A percentile compares a stretch with the other conserved stretches of the same genome.
These are phyloP conservation scores for Drosophila sproati DNA, from an alignment of 1,140 invertebrate genomes.

Conservation along the genomic window DNA sequence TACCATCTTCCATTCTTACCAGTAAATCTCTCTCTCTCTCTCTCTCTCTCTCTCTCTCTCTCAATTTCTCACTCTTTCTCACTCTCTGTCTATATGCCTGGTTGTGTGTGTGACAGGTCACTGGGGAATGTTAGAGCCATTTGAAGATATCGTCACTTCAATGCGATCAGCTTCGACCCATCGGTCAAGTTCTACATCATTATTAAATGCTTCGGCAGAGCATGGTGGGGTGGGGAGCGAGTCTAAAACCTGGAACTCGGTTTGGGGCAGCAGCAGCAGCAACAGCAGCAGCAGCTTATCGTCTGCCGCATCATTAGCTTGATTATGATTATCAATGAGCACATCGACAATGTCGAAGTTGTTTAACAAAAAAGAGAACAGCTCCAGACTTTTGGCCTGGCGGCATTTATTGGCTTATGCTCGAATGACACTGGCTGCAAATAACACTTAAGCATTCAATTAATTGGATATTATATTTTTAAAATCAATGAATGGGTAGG, in stretches of 20 bases:
- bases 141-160: slow-evolving; percentile 68
- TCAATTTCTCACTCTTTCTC: neutral
- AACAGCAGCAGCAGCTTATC: slow-evolving; percentile 56
- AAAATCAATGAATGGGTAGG: too few relatives aligned
- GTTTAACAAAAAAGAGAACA: slow-evolving; percentile 38
- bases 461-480: neutral
- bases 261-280: slow-evolving; percentile 2
- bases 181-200: slow-evolving; percentile 55
- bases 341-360: slow-evolving; percentile 64
- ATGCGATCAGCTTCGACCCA: slow-evolving; percentile 41
- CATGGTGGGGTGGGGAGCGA: neutral
- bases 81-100: neutral
- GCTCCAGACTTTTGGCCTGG: slow-evolving; percentile 29
- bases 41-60: neutral
- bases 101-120: slow-evolving; percentile 19
- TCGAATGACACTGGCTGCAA: slow-evolving; percentile 13
- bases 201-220: slow-evolving; percentile 52
- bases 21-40: neutral
- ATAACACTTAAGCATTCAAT: neutral
- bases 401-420: neutral
- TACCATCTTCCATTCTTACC: slow-evolving; percentile 9
- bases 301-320: slow-evolving; percentile 79
- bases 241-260: neutral
- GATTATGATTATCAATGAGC: slow-evolving; percentile 83
- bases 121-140: slow-evolving; percentile 63